These are phyloP conservation scores for Drosophila neonasuta DNA, from an alignment of 2,888 invertebrate species.

Conservation along the genomic window DNA sequence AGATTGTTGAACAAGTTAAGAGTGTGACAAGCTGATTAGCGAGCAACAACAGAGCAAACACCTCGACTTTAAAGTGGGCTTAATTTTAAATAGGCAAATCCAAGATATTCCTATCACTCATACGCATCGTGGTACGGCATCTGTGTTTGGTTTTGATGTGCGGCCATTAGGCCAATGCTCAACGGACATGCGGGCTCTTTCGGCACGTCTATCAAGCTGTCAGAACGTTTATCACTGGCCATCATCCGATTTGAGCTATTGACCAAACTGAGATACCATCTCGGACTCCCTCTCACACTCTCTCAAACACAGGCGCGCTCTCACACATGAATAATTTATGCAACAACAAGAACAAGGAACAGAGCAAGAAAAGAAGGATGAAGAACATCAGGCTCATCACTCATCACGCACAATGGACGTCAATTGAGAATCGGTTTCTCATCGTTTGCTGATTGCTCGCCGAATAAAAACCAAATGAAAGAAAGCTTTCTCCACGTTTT, in stretches of 20 bases:
- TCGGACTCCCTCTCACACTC: constrained; percentile 13
- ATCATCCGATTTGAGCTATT: constrained; percentile 60
- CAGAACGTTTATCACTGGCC: constrained; percentile 62
- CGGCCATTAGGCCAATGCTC: constrained; percentile 25
- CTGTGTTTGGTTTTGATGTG: constrained; percentile 19
- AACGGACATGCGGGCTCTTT: constrained; percentile 48
- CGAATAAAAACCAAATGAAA: background rate
- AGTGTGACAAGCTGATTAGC: background rate
- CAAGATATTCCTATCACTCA: constrained; percentile 27
- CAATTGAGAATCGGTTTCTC: constrained; percentile 35
- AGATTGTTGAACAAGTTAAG: background rate
- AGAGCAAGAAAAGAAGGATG: background rate
- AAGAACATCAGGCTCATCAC: constrained; percentile 28
- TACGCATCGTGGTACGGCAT: constrained; percentile 24
- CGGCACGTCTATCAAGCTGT: constrained; percentile 60
- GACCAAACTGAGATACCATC: constrained; percentile 41
- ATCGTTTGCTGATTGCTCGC: constrained; percentile 19
- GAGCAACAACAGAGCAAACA: constrained; percentile 6
- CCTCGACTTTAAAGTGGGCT: constrained; percentile 16
- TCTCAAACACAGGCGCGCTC: constrained; percentile 3
- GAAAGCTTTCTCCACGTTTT: background rate
- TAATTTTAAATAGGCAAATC: background rate
- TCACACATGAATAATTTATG: constrained; percentile 45
- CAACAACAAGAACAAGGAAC: constrained; percentile 22
- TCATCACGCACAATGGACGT: constrained; percentile 45